These are phyloP conservation scores for Ptilorrhoa leucosticta DNA, from an alignment of 2,113 vertebrate genomes.

Conservation along the genomic window DNA sequence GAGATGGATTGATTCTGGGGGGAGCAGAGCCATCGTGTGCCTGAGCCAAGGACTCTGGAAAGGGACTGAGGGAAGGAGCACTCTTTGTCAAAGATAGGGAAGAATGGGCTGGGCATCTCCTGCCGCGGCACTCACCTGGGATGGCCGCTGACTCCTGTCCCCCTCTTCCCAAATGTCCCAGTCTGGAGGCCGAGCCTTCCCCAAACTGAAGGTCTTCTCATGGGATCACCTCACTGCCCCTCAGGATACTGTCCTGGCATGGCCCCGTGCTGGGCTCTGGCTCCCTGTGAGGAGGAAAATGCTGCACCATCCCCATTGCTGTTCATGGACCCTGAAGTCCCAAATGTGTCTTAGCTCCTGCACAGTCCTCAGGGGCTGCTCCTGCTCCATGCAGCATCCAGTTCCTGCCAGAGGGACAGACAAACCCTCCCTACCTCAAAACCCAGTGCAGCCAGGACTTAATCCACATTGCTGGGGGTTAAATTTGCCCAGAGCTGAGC, in stretches of 20 bases:
- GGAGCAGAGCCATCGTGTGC: not conserved
- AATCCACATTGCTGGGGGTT: not conserved
- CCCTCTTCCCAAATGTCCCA: accelerated
- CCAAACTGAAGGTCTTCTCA: accelerated
- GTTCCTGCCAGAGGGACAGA: not conserved
- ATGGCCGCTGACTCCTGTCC: accelerated
- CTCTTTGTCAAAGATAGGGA: not conserved
- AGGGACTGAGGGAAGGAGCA: not conserved
- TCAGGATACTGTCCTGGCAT: accelerated
- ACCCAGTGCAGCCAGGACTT: accelerated
- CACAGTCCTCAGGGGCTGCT: not conserved
- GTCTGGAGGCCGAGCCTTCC: not conserved
- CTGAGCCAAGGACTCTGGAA: not conserved
- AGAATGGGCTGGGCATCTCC: not conserved
- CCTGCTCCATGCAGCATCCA: not conserved
- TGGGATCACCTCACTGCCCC: not conserved
- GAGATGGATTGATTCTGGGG: not conserved
- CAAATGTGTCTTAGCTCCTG: not conserved
- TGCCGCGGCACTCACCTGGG: not conserved
- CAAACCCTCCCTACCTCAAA: not conserved
- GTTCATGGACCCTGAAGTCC: accelerated
- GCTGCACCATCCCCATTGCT: accelerated
- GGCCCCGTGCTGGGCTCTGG: accelerated
- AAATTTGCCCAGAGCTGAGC: not conserved
- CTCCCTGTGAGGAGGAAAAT: not conserved